Conservation (phyloP, 2,888 invertebrate species). For the Nymphalis c-album region DNA sequence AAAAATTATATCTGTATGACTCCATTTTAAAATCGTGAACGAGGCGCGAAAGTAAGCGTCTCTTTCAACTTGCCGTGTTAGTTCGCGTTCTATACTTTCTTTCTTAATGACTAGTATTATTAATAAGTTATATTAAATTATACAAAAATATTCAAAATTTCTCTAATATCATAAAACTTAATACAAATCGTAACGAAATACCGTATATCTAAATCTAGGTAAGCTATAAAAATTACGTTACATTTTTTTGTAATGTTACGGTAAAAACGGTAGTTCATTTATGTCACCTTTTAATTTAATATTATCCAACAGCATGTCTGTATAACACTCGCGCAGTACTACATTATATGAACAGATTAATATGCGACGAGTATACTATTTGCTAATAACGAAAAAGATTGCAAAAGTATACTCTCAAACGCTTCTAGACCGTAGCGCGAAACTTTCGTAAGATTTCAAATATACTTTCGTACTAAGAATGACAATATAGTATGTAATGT, state of each 20-base stretch:
- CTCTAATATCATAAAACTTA: not conserved
- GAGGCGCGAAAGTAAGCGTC: constrained; percentile 66
- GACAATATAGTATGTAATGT: not conserved
- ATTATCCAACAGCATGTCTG: not conserved
- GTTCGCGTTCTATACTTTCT: constrained; percentile 33
- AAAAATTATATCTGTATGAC: constrained; percentile 12
- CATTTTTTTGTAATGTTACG: too few relatives aligned
- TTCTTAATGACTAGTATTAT: constrained; percentile 31
- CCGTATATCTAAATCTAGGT: too few relatives aligned
- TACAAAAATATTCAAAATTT: not conserved
- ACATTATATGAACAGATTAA: constrained; percentile 43
- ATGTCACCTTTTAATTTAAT: not conserved
- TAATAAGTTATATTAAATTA: not conserved
- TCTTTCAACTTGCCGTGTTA: constrained; percentile 59
- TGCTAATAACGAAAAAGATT: constrained; percentile 56
- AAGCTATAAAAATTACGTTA: too few relatives aligned
- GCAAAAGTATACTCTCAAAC: constrained; percentile 63
- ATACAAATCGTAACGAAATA: too few relatives aligned
- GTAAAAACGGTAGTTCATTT: too few relatives aligned
- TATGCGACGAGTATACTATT: constrained; percentile 53
- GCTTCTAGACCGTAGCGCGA: constrained; percentile 55
- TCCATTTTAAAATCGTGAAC: constrained; percentile 8
- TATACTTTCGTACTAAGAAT: constrained; percentile 8
- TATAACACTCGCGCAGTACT: not conserved
- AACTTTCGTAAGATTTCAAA: constrained; percentile 52